phyloP scores from a whole-genome alignment of 1,140 invertebrate genomes.

The Drosophila tropicalis region DNA sequence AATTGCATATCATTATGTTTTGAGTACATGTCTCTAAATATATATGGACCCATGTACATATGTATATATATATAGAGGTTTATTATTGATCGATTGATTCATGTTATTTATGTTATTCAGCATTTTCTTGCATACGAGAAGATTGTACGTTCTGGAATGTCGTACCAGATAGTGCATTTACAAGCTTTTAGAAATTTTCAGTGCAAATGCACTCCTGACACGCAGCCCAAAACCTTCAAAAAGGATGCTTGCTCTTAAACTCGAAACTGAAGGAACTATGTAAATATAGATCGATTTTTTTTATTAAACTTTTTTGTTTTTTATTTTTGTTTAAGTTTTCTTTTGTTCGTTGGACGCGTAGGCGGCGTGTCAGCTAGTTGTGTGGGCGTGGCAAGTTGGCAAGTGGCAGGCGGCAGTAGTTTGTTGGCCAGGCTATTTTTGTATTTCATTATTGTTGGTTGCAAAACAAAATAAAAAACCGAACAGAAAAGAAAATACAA shows the following conservation, averaged over 20 bases:
- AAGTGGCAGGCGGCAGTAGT: slow-evolving; percentile 7
- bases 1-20: slow-evolving; percentile 50
- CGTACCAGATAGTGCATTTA: slow-evolving; percentile 99
- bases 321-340: background rate
- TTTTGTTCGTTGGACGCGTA: slow-evolving; percentile 22
- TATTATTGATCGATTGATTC: slow-evolving; percentile 9
- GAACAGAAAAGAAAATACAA: slow-evolving; percentile 15
- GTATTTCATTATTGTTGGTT: background rate
- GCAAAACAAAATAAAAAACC: slow-evolving; percentile 17
- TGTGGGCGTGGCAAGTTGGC: slow-evolving; percentile 43
- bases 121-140: slow-evolving; percentile 77
- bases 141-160: slow-evolving; percentile 89
- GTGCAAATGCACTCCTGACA: slow-evolving; percentile 99
- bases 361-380: slow-evolving; percentile 37
- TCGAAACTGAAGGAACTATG: slow-evolving; percentile 27
- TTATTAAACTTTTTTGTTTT: slow-evolving; percentile 7
- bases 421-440: background rate
- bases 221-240: slow-evolving; percentile 89
- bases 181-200: slow-evolving; percentile 89
- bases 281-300: slow-evolving; percentile 1
- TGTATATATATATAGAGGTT: slow-evolving; percentile 30
- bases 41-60: slow-evolving; percentile 50
- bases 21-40: background rate
- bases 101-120: slow-evolving; percentile 1
- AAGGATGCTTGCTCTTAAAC: slow-evolving; percentile 54